Base-by-base conservation (phyloP, 2,113 vertebrate genomes). In the Scomber scombrus region DNA sequence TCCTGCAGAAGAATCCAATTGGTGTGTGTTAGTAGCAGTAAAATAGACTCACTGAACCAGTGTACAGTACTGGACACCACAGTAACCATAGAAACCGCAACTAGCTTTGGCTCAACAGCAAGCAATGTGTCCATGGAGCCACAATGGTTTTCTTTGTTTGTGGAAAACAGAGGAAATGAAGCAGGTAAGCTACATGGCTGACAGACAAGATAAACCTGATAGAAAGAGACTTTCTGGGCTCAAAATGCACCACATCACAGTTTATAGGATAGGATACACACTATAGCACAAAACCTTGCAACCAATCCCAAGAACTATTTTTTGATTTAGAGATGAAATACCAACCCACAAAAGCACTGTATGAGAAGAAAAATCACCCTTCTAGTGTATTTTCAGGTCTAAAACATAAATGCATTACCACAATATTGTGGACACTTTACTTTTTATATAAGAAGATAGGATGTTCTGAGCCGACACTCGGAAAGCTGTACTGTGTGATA, bases 1-100 rank as follows among this genome's bases (percentile, higher is more conserved):
- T 94, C 96, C 97, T 97, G 87, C 19, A 91, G 91, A 91, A 86
- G 85, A 71, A 15, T 73, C n/a, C 34, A 73, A 65, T 31, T 52
- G 14, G 19, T 14, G 16, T 26, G 61, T 46, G 70, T 40, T 68
- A 74, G 69, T 21, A 68, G 7, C 55, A 61, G 16, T 62, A 46
- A 82, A 69, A 80, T 75, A 46, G 46, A 75, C 15, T 56, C 3
- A 15, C 18, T 62, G 13, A 19, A 67, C 63, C 29, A 54, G 34
- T 49, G 23, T 63, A 58, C 14, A 64, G 66, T 23, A 67, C 26
- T 72, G 23, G 68, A 71, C 81, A 73, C 76, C 68, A 88, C 19
- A 64, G 56, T 18, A 76, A 88, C 75, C 74, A 31, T 9, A 71
- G 63, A 40, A 40, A 40, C 5, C 61, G 19, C 16, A 19, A 49